Conservation (phyloP, 1,140 invertebrate genomes). For the Drosophila tropicalis region DNA sequence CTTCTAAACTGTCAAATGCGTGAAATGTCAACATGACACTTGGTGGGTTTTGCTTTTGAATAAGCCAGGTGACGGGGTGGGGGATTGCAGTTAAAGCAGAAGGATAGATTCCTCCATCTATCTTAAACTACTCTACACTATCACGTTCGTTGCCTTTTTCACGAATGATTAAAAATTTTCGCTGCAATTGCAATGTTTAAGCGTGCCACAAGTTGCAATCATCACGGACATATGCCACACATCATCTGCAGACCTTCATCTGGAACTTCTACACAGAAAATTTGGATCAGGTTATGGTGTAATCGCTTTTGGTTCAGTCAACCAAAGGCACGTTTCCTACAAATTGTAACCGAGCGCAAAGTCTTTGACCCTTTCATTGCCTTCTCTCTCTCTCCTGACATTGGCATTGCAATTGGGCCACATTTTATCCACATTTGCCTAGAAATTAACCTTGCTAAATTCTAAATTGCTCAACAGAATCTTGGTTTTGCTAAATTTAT, state of each 20-base stretch:
- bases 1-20: constrained; percentile 78
- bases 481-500: not conserved
- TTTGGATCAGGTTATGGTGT: constrained; percentile 60
- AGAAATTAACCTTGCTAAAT: not conserved
- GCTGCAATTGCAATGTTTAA: constrained; percentile 54
- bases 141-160: constrained; percentile 58
- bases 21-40: constrained; percentile 78
- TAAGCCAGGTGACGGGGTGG: not conserved
- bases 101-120: constrained; percentile 3
- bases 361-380: constrained; percentile 23
- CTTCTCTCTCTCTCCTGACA: not conserved
- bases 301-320: constrained; percentile 55
- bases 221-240: constrained; percentile 59
- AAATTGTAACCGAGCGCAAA: constrained; percentile 55
- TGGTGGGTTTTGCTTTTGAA: constrained; percentile 39
- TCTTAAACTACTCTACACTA: constrained; percentile 33
- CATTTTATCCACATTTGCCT: not conserved
- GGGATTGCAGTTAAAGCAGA: not conserved
- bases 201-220: constrained; percentile 30
- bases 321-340: constrained; percentile 58
- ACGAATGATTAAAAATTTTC: constrained; percentile 73
- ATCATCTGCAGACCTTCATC: constrained; percentile 29
- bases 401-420: constrained; percentile 5
- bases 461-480: not conserved
- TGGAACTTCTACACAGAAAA: constrained; percentile 40